Evolutionary conservation across 2,888 invertebrate genomes (phyloP).

Genomic region (Nesidiocoris tenuis): DNA sequence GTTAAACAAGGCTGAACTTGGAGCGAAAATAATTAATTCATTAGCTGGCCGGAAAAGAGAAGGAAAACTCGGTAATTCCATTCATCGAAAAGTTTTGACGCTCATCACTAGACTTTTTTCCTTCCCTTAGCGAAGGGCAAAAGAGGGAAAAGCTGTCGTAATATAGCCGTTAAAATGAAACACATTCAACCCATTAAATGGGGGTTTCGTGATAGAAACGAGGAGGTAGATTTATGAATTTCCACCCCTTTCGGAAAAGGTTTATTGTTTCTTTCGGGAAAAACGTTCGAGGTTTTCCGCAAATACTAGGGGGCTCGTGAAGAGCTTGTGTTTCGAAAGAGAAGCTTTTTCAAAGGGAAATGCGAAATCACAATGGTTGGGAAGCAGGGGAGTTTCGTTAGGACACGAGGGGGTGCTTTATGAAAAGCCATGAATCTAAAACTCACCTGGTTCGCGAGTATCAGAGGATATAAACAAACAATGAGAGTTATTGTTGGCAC

Average conservation of each 20-base stretch:
- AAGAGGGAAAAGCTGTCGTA: conserved; percentile 5
- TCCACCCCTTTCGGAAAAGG: conserved; percentile 18
- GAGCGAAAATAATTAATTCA: conserved; percentile 4
- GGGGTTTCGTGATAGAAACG: conserved; percentile 7
- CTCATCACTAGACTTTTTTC: conserved; percentile 2
- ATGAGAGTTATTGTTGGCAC: conserved; percentile 40
- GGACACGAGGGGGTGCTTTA: conserved; percentile 17
- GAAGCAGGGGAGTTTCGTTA: background rate
- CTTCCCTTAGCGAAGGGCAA: background rate
- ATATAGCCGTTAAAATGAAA: conserved; percentile 16
- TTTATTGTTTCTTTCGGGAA: conserved; percentile 24
- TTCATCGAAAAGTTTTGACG: conserved; percentile 34
- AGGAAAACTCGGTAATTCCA: conserved; percentile 9
- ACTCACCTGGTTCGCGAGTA: conserved; percentile 30
- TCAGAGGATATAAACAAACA: conserved; percentile 39
- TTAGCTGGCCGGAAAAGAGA: conserved; percentile 5
- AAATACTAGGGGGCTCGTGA: background rate
- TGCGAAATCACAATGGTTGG: conserved; percentile 17
- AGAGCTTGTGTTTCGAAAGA: background rate
- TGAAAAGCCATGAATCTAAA: conserved; percentile 39
- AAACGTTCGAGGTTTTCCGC: conserved; percentile 2
- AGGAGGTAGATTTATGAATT: conserved; percentile 27
- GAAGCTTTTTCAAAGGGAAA: background rate
- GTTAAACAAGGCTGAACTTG: background rate
- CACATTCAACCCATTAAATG: conserved; percentile 23